Conservation (phyloP, 2,797 vertebrate species). For the Ctenosaura bakeri region DNA sequence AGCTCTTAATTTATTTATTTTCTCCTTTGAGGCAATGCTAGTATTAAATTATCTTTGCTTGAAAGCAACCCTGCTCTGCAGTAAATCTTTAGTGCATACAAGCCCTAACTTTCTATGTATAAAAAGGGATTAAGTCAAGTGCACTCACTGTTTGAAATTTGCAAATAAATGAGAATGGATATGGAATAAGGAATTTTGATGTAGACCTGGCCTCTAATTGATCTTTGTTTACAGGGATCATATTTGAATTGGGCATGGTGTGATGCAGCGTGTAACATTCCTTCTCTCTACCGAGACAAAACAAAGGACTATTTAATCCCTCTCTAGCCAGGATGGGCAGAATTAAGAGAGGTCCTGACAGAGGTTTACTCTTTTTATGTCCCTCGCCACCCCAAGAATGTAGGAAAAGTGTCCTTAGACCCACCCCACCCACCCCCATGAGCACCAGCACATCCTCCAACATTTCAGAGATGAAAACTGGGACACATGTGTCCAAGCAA, state of each 20-base stretch:
- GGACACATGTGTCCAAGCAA: too few relatives aligned
- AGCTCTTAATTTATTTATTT: not conserved
- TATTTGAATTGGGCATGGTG: not conserved
- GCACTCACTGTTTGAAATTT: not conserved
- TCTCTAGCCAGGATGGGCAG: not conserved
- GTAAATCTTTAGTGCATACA: not conserved
- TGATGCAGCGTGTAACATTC: not conserved
- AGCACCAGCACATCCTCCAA: not conserved
- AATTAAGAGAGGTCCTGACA: not conserved
- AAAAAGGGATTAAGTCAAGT: constrained; percentile 10
- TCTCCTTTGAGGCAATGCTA: not conserved
- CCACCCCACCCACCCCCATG: not conserved
- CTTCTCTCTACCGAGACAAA: not conserved
- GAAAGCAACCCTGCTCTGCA: not conserved
- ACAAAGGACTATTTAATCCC: not conserved
- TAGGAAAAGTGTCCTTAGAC: not conserved
- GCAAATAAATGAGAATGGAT: not conserved
- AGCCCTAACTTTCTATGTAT: not conserved
- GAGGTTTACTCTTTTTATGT: not conserved
- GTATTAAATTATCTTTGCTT: not conserved
- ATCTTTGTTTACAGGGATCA: not conserved
- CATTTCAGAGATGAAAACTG: too few relatives aligned
- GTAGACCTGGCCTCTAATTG: not conserved
- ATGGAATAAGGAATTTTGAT: not conserved
- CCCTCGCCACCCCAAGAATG: not conserved